Conservation (phyloP, 1,140 invertebrate species). For the Drosophila mayri region DNA sequence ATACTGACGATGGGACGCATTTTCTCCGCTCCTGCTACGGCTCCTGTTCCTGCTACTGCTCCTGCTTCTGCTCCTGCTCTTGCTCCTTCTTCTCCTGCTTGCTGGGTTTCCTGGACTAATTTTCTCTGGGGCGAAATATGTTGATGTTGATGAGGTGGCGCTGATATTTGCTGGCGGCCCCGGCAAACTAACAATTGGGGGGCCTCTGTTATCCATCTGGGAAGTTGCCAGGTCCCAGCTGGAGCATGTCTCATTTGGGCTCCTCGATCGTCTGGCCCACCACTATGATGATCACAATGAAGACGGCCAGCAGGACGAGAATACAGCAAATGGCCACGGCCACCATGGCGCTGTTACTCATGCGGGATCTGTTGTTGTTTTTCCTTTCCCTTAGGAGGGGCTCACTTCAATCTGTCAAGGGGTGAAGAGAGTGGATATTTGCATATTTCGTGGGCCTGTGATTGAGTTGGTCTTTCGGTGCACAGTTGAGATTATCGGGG, state of each 20-base stretch:
- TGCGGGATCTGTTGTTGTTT: conserved; percentile 24
- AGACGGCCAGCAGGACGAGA: conserved; percentile 90
- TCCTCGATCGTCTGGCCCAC: conserved; percentile 89
- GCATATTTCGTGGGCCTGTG: conserved; percentile 40
- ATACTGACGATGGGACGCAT: conserved; percentile 80
- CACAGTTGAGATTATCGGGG: conserved; percentile 69
- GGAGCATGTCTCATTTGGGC: conserved; percentile 86
- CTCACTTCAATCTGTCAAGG: conserved; percentile 20
- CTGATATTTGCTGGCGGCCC: conserved; percentile 34
- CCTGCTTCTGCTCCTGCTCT: background rate
- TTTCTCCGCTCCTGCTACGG: conserved; percentile 24
- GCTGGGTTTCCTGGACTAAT: conserved; percentile 22
- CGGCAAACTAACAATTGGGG: conserved; percentile 70
- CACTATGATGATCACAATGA: conserved; percentile 92
- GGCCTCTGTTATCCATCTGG: conserved; percentile 85
- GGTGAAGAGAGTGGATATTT: conserved; percentile 38
- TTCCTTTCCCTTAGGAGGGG: conserved; percentile 10
- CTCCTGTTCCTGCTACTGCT: conserved; percentile 1
- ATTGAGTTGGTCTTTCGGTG: conserved; percentile 36
- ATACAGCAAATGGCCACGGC: conserved; percentile 92
- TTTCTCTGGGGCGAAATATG: conserved; percentile 21
- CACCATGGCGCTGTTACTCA: conserved; percentile 88
- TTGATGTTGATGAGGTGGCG: conserved; percentile 35
- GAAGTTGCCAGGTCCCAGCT: conserved; percentile 85
- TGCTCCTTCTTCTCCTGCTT: conserved; percentile 1